Evolutionary conservation across 2,113 vertebrate species (phyloP).

Genomic region (Reinhardtius hippoglossoides): DNA sequence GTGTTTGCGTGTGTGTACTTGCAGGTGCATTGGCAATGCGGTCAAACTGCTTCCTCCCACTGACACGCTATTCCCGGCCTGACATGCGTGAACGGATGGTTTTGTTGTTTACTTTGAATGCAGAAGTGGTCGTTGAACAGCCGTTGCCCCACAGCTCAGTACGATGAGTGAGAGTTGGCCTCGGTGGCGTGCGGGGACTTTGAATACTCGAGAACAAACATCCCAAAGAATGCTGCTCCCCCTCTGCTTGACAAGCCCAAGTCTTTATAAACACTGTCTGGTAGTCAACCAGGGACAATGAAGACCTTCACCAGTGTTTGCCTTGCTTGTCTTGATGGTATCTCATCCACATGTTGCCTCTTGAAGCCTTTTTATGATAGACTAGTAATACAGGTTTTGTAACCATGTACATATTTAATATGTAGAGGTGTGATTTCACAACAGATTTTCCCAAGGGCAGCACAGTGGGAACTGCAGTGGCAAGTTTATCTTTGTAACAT

Average conservation of each 20-base stretch:
- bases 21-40: conserved; percentile 12
- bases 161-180: background rate
- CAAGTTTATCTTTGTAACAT: conserved; percentile 2
- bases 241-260: background rate
- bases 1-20: conserved; percentile 16
- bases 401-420: background rate
- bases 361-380: background rate
- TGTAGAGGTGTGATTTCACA: conserved; percentile 28
- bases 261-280: background rate
- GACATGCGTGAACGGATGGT: conserved; percentile 5
- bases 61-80: conserved; percentile 15
- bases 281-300: background rate
- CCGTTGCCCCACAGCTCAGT: background rate
- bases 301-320: background rate
- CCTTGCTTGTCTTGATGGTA: background rate
- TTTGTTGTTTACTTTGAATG: conserved; percentile 40
- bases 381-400: conserved; percentile 54
- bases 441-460: conserved; percentile 6
- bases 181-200: background rate
- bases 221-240: background rate
- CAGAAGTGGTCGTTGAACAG: conserved; percentile 29
- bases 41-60: conserved; percentile 21
- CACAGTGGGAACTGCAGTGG: background rate
- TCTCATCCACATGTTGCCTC: background rate
- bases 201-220: background rate